A percentile compares a stretch with the other conserved stretches of the same genome.
These are phyloP conservation scores for Ptilorrhoa leucosticta DNA, from an alignment of 2,113 vertebrate species.

Conservation along the genomic window DNA sequence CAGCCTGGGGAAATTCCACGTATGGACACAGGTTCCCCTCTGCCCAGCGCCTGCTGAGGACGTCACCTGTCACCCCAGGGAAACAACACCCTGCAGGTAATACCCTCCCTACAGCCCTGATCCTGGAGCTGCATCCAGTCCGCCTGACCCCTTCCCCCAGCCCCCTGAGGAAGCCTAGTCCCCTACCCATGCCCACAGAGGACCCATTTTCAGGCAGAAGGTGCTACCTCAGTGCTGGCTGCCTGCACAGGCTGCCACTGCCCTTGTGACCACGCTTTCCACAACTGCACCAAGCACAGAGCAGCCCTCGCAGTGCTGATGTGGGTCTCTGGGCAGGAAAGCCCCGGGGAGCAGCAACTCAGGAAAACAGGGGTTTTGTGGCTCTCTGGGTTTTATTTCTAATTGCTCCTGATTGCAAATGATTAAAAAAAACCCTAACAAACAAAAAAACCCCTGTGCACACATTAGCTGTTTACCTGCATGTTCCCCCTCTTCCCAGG, in stretches of 20 bases:
- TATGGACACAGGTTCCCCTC: neutral
- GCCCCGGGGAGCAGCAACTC: neutral
- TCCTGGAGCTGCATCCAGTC: neutral
- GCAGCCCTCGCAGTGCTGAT: neutral
- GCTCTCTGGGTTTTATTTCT: neutral
- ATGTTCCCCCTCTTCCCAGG: neutral
- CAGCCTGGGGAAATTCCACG: neutral
- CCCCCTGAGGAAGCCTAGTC: fast-evolving
- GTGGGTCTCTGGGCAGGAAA: neutral
- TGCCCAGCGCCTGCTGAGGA: neutral
- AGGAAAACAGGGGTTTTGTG: neutral
- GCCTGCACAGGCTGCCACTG: neutral
- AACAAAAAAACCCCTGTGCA: neutral
- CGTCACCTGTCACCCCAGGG: fast-evolving
- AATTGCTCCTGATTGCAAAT: neutral
- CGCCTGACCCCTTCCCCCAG: fast-evolving
- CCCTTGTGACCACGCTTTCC: fast-evolving
- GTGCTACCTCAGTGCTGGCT: neutral
- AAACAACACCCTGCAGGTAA: fast-evolving
- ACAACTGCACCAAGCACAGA: neutral
- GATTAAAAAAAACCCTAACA: fast-evolving
- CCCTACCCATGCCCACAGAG: neutral
- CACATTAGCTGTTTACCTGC: neutral
- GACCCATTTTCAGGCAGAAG: neutral
- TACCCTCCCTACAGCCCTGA: neutral